These are phyloP conservation scores for Intellagama lesueurii DNA, from an alignment of 2,797 vertebrate genomes.

Conservation along the genomic window DNA sequence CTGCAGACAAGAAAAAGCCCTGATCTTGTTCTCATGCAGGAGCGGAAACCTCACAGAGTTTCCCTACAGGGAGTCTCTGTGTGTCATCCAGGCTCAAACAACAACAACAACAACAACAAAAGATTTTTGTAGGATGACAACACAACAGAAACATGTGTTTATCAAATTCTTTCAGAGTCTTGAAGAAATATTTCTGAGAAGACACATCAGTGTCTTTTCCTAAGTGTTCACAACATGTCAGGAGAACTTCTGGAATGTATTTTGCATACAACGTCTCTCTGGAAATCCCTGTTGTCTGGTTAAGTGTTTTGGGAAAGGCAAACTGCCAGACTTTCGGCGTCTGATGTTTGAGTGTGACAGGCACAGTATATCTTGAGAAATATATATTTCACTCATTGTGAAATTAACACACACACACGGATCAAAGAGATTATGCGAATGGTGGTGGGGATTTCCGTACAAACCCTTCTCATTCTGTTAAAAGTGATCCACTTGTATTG, in stretches of 20 bases:
- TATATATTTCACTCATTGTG: slow-evolving; percentile 5
- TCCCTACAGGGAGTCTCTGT: too few species aligned
- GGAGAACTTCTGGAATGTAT: background rate
- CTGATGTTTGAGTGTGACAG: background rate
- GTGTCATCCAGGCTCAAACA: too few species aligned
- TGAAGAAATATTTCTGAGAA: background rate
- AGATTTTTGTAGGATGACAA: background rate
- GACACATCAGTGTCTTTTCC: background rate
- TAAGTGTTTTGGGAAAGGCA: background rate
- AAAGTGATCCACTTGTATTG: slow-evolving; percentile 18
- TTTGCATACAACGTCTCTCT: slow-evolving; percentile 15
- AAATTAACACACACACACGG: slow-evolving; percentile 31
- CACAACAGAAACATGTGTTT: background rate
- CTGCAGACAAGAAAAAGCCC: too few species aligned
- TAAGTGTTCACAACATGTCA: background rate
- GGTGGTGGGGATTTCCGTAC: background rate
- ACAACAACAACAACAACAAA: background rate
- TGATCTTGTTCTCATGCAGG: too few species aligned
- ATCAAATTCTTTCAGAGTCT: too few species aligned
- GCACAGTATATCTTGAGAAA: slow-evolving; percentile 29
- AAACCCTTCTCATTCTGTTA: slow-evolving; percentile 4
- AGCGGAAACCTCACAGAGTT: too few species aligned
- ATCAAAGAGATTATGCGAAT: background rate
- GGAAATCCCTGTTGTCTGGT: slow-evolving; percentile 20
- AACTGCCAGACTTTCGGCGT: slow-evolving; percentile 2